A percentile compares a stretch with the other conserved stretches of the same genome.
Conservation (phyloP, 1,140 invertebrate species). For the Drosophila eugracilis region DNA sequence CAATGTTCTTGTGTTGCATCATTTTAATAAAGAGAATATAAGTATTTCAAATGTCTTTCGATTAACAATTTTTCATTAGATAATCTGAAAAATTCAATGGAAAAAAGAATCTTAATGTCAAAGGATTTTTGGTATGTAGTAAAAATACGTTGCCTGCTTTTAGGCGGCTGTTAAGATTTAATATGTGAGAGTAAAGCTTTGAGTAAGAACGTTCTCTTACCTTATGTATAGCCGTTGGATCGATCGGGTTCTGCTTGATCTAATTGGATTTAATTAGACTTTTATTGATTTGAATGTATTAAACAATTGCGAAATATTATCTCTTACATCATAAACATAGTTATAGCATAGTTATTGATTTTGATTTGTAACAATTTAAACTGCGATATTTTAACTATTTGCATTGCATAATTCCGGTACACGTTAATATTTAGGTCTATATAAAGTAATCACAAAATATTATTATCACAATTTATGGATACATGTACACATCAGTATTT, state of each 20-base stretch:
- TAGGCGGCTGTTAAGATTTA: not conserved
- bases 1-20: constrained; percentile 50
- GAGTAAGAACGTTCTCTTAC: too few relatives aligned
- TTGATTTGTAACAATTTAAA: constrained; percentile 40
- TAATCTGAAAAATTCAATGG: not conserved
- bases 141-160: not conserved
- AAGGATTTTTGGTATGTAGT: not conserved
- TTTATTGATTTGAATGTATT: constrained; percentile 53
- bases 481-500: constrained; percentile 59
- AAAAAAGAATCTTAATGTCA: too few relatives aligned
- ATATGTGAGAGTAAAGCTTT: not conserved
- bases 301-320: constrained; percentile 49
- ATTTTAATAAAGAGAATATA: constrained; percentile 25
- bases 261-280: constrained; percentile 1
- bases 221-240: too few relatives aligned
- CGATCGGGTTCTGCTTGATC: too few relatives aligned
- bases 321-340: constrained; percentile 25
- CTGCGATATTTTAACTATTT: constrained; percentile 48
- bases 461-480: constrained; percentile 81
- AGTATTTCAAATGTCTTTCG: not conserved
- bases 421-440: constrained; percentile 56
- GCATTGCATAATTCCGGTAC: constrained; percentile 47
- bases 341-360: constrained; percentile 25
- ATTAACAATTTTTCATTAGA: not conserved
- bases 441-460: constrained; percentile 84